Evolutionary conservation across 2,888 invertebrate species (phyloP), one percentile per base, ranked within the genome.

Genomic region (Helleia helle): DNA sequence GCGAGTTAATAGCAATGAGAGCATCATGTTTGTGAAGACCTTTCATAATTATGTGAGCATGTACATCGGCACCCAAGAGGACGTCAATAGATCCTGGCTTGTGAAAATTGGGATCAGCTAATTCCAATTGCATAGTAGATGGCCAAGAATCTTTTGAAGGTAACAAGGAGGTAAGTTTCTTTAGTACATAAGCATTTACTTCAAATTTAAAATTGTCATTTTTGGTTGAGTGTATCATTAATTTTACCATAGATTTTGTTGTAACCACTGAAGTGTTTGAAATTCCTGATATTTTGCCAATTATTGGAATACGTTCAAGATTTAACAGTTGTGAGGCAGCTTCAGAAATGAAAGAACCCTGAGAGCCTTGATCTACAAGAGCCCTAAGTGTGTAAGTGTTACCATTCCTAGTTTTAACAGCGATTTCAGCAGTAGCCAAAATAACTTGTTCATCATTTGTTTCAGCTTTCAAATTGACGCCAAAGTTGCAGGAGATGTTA

Each of bases 41-140:
- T 36, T 50, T 36, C 14, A 40, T 29, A 5, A 52, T 18, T 18
- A 55, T 51, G n/a, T 48, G 11, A 9, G 49, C 41, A 28, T 49
- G 44, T 29, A 50, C 46, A n/a, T 54, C 49, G 9, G 46, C 49
- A 30, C 50, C 54, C 8, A 50, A 22, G 5, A 45, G 18, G 12
- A 54, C 26, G 41, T 50, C 48, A 34, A 54, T 50, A 27, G 30
- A 31, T n/a, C 49, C 44, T 38, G 54, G 51, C 28, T 40, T 47
- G 42, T 42, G 30, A 47, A 38, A 50, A 26, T 43, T 40, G 3
- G 48, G 43, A 42, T 48, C 46, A 17, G 50, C 44, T 6, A 48
- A 36, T 28, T 44, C 37, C 30, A 50, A 36, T 17, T 41, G 36
- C 42, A 40, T 39, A 36, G 27, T 26, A 24, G 29, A 36, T 38